Evolutionary conservation across 2,113 vertebrate genomes (phyloP), one percentile per base, ranked within the genome.

Genomic region (Manacus vitellinus): DNA sequence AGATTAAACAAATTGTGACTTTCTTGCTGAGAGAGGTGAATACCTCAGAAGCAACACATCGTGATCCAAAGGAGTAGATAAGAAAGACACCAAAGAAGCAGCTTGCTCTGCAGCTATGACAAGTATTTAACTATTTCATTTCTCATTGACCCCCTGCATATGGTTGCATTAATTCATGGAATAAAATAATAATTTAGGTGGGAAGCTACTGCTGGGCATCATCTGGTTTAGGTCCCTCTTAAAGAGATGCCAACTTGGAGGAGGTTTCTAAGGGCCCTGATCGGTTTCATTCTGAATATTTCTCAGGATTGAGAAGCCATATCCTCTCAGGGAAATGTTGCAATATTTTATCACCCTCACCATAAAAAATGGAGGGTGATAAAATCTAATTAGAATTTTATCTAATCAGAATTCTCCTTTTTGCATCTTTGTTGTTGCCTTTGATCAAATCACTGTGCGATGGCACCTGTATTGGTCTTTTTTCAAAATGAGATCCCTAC

Each of bases 1-100:
- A 96, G 85, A 96, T 88, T 76, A 92, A 92, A 81, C 25, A 89
- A 95, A 94, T 70, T 76, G 46, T 58, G 70, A 54, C 35, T 79
- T 89, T 85, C 81, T 94, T 89, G 58, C 67, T 79, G 84, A 71
- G 92, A 47, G 77, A 92, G 67, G 63, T 93, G 49, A 66, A 62
- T 75, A 71, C 6, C 0, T 92, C 74, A 92, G 81, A 75, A 89
- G 49, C 39, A 78, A 31, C 52, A 58, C n/a, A 91, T 95, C 3
- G 2, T 37, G 25, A 81, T 89, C 58, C 61, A 81, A 41, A 86
- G 55, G 12, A 84, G 54, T 6, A 81, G 73, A 65, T 77, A 85
- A 75, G 78, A 82, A 47, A 75, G 31, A 44, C 37, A 56, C 33
- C 14, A 88, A 93, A 92, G 44, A 43, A 94, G 39, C 8, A 88